phyloP scores from a whole-genome alignment of 1,140 invertebrate species.

The Zeugodacus cucurbitae region DNA sequence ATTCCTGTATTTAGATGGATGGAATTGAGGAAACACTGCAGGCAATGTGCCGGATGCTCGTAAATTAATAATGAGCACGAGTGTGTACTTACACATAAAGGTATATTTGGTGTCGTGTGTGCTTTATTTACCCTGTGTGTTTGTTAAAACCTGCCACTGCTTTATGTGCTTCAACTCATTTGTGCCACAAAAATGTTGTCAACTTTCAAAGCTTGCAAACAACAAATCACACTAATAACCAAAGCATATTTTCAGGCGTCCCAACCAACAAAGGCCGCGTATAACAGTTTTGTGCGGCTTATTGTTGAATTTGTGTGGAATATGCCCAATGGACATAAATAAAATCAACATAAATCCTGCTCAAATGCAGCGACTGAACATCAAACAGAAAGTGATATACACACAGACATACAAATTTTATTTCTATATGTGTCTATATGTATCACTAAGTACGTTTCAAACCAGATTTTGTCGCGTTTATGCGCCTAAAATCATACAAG shows the following conservation, averaged over 20 bases:
- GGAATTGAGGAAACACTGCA: too few relatives aligned
- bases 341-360: slow-evolving; percentile 11
- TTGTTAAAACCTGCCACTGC: background rate
- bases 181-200: background rate
- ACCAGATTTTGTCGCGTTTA: background rate
- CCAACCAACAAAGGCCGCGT: background rate
- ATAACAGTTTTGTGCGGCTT: background rate
- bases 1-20: too few relatives aligned
- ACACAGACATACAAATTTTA: background rate
- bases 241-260: background rate
- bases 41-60: too few relatives aligned
- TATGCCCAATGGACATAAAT: slow-evolving; percentile 3
- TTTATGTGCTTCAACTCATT: background rate
- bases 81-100: too few relatives aligned
- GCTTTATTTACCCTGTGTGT: too few relatives aligned
- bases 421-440: background rate
- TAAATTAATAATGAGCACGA: too few relatives aligned
- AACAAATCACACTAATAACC: background rate
- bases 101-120: too few relatives aligned
- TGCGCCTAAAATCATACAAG: background rate
- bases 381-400: background rate
- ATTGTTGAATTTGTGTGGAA: background rate
- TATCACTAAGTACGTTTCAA: too few relatives aligned
- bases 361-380: background rate
- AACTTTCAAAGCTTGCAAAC: background rate